A percentile compares a stretch with the other conserved stretches of the same genome.
Conservation (phyloP, 2,888 invertebrate species). For the Octonoba sinensis region DNA sequence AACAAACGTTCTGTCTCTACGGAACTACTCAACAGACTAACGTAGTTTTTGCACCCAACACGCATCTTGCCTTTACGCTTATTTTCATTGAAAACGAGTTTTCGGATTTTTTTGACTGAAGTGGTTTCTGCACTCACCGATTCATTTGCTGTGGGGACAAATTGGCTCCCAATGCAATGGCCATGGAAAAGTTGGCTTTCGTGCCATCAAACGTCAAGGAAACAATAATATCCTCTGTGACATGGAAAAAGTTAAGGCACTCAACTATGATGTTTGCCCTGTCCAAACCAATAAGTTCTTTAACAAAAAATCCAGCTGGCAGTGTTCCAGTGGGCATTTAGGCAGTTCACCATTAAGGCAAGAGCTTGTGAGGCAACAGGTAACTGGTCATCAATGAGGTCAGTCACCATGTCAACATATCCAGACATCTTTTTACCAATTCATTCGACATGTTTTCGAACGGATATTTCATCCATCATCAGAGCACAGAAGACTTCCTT, state of each 20-base stretch:
- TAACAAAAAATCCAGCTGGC: not conserved
- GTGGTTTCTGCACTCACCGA: too few relatives aligned
- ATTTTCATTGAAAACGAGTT: too few relatives aligned
- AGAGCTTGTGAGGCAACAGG: not conserved
- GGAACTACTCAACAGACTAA: too few relatives aligned
- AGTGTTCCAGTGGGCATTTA: not conserved
- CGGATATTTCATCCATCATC: not conserved
- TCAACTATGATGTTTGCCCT: constrained; percentile 14
- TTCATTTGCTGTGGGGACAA: too few relatives aligned
- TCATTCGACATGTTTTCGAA: not conserved
- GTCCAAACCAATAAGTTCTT: not conserved
- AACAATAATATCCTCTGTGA: not conserved
- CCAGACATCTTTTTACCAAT: not conserved
- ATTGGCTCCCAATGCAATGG: too few relatives aligned
- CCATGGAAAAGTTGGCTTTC: too few relatives aligned
- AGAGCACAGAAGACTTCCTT: not conserved
- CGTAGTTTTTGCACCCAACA: too few relatives aligned
- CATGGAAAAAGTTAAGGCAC: not conserved
- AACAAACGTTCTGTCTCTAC: too few relatives aligned
- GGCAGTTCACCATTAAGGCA: not conserved
- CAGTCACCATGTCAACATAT: not conserved
- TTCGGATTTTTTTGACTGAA: too few relatives aligned
- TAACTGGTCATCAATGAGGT: not conserved
- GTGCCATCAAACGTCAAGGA: constrained; percentile 33
- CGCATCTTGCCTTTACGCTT: too few relatives aligned